Evolutionary conservation across 2,888 invertebrate genomes (phyloP).

Genomic region (Blastobasis adustella): DNA sequence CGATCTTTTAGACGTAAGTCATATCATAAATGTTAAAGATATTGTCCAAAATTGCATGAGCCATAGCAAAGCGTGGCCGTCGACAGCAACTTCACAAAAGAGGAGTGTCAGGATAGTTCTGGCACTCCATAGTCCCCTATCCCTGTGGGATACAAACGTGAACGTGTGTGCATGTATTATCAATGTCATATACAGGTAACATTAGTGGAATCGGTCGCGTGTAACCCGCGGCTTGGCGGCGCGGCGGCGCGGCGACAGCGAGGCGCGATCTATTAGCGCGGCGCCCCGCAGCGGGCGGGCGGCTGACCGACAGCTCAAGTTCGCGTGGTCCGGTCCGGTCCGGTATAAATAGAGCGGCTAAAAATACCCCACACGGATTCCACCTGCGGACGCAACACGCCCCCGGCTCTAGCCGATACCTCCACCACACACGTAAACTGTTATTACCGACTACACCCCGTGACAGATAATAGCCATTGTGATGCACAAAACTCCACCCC

Average conservation of each 20-base stretch:
- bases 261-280: background rate
- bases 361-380: conserved; percentile 62
- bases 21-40: too few relatives aligned
- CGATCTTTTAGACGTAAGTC: too few relatives aligned
- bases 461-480: conserved; percentile 9
- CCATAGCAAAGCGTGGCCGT: too few relatives aligned
- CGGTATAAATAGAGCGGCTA: conserved; percentile 64
- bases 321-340: conserved; percentile 54
- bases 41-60: too few relatives aligned
- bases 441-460: conserved; percentile 5
- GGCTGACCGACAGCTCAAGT: conserved; percentile 41
- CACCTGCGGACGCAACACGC: conserved; percentile 45
- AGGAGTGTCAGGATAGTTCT: too few relatives aligned
- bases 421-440: conserved; percentile 1
- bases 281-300: background rate
- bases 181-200: too few relatives aligned
- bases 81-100: too few relatives aligned
- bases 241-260: background rate
- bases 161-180: too few relatives aligned
- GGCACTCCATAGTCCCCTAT: too few relatives aligned
- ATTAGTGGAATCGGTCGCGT: too few relatives aligned
- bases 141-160: too few relatives aligned
- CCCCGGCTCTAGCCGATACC: conserved; percentile 19
- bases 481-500: conserved; percentile 1
- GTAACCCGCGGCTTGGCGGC: background rate